Conservation (phyloP, 1,140 invertebrate species). For the Neocloeon triangulifer region DNA sequence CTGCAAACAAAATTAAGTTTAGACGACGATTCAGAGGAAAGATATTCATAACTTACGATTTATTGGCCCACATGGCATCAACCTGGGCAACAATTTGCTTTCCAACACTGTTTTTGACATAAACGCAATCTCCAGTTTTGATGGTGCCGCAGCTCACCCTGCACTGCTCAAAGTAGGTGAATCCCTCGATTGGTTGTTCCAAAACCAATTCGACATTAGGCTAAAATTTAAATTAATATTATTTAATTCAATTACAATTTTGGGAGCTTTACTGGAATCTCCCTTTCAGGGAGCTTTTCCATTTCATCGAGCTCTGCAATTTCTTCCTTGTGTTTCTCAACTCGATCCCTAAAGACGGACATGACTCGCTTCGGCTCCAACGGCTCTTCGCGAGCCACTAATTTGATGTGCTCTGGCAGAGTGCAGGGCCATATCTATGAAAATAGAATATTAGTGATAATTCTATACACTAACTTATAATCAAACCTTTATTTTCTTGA, state of each 20-base stretch:
- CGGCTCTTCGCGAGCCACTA: conserved; percentile 44
- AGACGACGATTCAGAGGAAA: conserved; percentile 6
- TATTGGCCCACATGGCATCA: conserved; percentile 80
- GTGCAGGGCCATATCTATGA: conserved; percentile 42
- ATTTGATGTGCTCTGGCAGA: conserved; percentile 32
- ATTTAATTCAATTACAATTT: conserved; percentile 6
- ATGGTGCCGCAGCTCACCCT: conserved; percentile 61
- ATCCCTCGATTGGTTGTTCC: conserved; percentile 37
- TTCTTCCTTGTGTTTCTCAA: conserved; percentile 79
- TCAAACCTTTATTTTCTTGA: conserved; percentile 80
- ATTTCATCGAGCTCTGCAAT: conserved; percentile 61
- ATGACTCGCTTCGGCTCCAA: conserved; percentile 68
- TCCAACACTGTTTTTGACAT: conserved; percentile 66
- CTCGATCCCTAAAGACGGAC: conserved; percentile 78
- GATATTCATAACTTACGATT: conserved; percentile 31
- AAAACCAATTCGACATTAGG: conserved; percentile 42
- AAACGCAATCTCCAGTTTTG: conserved; percentile 84
- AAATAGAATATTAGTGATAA: conserved; percentile 7
- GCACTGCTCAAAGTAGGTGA: conserved; percentile 80
- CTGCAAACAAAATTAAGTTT: conserved; percentile 28
- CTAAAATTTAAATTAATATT: conserved; percentile 1
- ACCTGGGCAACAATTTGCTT: conserved; percentile 81
- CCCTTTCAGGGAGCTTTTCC: conserved; percentile 53
- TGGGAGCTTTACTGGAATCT: conserved; percentile 43
- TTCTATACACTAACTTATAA: neutral